Percentiles rank a stretch among this genome's conserved stretches.
These are phyloP conservation scores for Dorcus hopei DNA, from an alignment of 2,888 invertebrate species.

Conservation along the genomic window DNA sequence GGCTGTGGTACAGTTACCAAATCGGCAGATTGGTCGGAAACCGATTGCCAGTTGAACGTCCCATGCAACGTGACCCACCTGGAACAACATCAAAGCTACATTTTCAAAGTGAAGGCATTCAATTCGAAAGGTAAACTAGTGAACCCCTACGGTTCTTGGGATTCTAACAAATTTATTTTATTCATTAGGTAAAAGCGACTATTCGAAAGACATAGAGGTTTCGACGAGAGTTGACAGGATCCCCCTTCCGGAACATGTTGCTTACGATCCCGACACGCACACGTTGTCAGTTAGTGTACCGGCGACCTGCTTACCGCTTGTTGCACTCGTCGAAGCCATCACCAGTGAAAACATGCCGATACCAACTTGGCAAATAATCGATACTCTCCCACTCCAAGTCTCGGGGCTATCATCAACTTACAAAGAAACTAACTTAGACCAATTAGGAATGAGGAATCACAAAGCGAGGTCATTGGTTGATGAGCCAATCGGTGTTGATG, in stretches of 20 bases:
- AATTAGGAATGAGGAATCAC: conserved; percentile 53
- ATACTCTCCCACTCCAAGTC: conserved; percentile 67
- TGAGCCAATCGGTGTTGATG: conserved; percentile 57
- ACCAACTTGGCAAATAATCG: conserved; percentile 68
- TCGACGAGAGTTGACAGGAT: conserved; percentile 84
- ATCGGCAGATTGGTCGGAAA: conserved; percentile 72
- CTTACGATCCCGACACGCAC: conserved; percentile 75
- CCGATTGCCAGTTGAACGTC: conserved; percentile 80
- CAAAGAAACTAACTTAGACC: conserved; percentile 67
- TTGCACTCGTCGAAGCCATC: conserved; percentile 72
- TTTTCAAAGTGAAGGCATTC: conserved; percentile 83
- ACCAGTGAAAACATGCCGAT: conserved; percentile 57
- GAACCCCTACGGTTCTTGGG: no score
- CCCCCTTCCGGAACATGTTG: conserved; percentile 75
- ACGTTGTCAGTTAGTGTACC: conserved; percentile 76
- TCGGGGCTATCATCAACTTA: conserved; percentile 68
- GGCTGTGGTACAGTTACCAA: conserved; percentile 61
- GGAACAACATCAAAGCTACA: conserved; percentile 82
- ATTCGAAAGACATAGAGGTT: conserved; percentile 78
- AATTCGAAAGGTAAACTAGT: conserved; percentile 69
- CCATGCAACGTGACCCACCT: conserved; percentile 85
- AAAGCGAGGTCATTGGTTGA: conserved; percentile 56
- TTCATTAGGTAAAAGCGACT: conserved; percentile 58
- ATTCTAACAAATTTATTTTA: no score
- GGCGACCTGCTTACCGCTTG: conserved; percentile 72